These are phyloP conservation scores for Camelus dromedarius DNA, from an alignment of 2,113 vertebrate species.

Conservation along the genomic window DNA sequence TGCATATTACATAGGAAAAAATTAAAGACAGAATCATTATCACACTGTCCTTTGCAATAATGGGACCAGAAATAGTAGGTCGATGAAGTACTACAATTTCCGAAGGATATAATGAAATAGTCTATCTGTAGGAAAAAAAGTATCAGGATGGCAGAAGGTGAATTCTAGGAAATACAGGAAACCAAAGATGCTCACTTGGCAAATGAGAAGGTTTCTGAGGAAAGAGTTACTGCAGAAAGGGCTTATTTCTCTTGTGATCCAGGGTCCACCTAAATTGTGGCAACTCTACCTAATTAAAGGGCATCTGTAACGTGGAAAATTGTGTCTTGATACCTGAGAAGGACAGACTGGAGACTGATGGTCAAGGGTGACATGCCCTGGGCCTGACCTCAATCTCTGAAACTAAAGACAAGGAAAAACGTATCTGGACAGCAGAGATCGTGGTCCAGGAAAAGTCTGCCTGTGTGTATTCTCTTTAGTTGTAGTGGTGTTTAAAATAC, in stretches of 20 bases:
- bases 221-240: not conserved
- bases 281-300: not conserved
- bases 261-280: not conserved
- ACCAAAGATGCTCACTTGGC: not conserved
- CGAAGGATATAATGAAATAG: not conserved
- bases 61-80: not conserved
- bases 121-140: not conserved
- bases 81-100: not conserved
- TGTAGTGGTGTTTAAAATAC: not conserved
- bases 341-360: constrained; percentile 14
- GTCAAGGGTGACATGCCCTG: constrained; percentile 55
- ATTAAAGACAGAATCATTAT: not conserved
- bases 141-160: not conserved
- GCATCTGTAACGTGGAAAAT: constrained; percentile 9
- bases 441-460: not conserved
- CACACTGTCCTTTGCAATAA: not conserved
- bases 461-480: not conserved
- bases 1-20: not conserved
- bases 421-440: not conserved
- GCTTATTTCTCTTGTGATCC: constrained; percentile 41
- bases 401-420: constrained; percentile 57
- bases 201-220: not conserved
- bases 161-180: not conserved
- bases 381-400: constrained; percentile 46
- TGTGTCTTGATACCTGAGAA: constrained; percentile 65